These are phyloP conservation scores for Hylaeus volcanicus DNA, from an alignment of 1,140 invertebrate species.

Conservation along the genomic window DNA sequence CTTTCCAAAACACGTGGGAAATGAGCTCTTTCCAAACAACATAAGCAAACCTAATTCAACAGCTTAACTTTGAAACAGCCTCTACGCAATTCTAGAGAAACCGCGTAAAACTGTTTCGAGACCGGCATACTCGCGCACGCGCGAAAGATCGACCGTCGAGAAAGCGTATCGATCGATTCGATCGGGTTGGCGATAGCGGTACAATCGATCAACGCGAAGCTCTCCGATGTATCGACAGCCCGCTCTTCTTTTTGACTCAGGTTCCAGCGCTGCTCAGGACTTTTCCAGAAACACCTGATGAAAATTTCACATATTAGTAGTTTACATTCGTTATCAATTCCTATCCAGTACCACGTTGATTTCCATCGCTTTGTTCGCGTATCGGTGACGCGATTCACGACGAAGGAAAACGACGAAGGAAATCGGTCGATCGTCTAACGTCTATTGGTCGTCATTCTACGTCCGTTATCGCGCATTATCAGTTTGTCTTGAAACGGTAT, in stretches of 20 bases:
- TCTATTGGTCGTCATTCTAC: constrained; percentile 36
- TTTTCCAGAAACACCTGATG: too few relatives aligned
- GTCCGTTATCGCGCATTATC: constrained; percentile 60
- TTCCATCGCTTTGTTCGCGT: not conserved
- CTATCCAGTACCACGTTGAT: too few relatives aligned
- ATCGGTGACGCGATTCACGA: not conserved
- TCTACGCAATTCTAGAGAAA: constrained; percentile 25
- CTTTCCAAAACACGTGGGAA: too few relatives aligned
- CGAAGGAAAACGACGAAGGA: not conserved
- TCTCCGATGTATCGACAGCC: too few relatives aligned
- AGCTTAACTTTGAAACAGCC: too few relatives aligned
- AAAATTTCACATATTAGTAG: too few relatives aligned
- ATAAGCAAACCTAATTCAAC: too few relatives aligned
- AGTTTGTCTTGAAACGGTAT: constrained; percentile 25
- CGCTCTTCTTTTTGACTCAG: too few relatives aligned
- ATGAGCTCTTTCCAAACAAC: too few relatives aligned
- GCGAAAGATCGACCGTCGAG: constrained; percentile 37
- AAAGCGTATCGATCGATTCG: constrained; percentile 64
- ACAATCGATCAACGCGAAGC: not conserved
- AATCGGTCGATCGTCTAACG: constrained; percentile 16
- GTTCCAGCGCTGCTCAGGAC: not conserved
- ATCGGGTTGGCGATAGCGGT: constrained; percentile 28
- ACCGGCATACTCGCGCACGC: constrained; percentile 10
- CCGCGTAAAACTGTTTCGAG: constrained; percentile 24
- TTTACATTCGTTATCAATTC: too few relatives aligned